phyloP scores from a whole-genome alignment of 2,797 vertebrate species.

The Tapirus indicus region DNA sequence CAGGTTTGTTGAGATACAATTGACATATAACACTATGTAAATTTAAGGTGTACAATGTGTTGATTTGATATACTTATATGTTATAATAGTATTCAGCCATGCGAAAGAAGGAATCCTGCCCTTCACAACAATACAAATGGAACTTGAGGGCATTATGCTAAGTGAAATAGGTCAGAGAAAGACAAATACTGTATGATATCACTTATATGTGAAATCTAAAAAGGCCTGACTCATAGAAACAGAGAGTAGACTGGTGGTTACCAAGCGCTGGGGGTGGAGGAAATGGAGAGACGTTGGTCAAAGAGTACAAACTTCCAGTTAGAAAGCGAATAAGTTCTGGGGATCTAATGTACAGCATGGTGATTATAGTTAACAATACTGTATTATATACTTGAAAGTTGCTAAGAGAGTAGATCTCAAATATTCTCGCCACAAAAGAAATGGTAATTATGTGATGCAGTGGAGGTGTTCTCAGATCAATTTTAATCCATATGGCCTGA shows the following conservation, averaged over 20 bases:
- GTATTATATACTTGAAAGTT: neutral
- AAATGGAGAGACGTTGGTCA: neutral
- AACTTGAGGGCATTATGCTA: neutral
- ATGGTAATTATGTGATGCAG: neutral
- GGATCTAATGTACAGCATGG: neutral
- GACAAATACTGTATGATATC: neutral
- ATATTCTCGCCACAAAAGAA: neutral
- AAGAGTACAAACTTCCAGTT: neutral
- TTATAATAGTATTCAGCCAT: neutral
- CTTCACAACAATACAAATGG: neutral
- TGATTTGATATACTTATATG: neutral
- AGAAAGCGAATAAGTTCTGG: neutral
- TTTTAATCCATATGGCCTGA: conserved; percentile 24
- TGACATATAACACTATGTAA: neutral
- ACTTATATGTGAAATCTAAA: neutral
- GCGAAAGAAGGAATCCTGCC: neutral
- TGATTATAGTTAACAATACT: neutral
- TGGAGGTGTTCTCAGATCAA: neutral
- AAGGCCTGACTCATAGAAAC: neutral
- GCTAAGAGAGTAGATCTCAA: neutral
- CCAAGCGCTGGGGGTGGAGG: rapidly evolving
- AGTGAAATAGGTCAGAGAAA: neutral
- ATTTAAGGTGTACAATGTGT: neutral
- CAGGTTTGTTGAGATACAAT: neutral
- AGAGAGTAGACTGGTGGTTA: neutral